Evolutionary conservation across 2,797 vertebrate genomes (phyloP), one percentile per base, ranked within the genome.

Genomic region (Gambelia wislizenii): DNA sequence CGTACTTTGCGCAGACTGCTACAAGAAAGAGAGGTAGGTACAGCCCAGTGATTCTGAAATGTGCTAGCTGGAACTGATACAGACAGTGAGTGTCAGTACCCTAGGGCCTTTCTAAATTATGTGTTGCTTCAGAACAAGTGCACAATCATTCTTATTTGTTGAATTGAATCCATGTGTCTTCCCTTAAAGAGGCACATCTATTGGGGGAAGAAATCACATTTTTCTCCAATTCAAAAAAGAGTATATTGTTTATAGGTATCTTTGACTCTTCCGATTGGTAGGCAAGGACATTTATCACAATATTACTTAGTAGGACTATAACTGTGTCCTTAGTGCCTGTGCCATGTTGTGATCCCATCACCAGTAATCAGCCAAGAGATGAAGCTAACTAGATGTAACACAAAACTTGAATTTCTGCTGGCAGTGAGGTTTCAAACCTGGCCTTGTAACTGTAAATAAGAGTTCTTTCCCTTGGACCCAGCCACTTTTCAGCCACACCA

Each of bases 1-100:
- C 98, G 99, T 56, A 99, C 99, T 0, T 96, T 98, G 93, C 98
- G 99, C 77, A 96, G 99, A 81, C 96, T 99, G 82, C 98, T 99
- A 59, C 98, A 99, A 95, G 99, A 99, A 95, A 97, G 97, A 93
- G 98, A 99, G 98, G 99, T 99, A 87, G 94, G 96, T 0, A 0
- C 56, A 1, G 0, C 12, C 0, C 12, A 61, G 27, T 27, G 14
- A 9, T 81, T 75, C 82, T 64, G 22, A 87, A 85, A 80, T 67
- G 56, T 74, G 64, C 20, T 76, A 59, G 25, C 83, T 79, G 36
- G 13, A 13, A 77, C 52, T 36, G 44, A 52, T 44, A 79, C 67
- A 33, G 33, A 44, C 7, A 39, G 10, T 61, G 4, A 30, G 30
- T 44, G 3, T 5, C 42, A 78, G 47, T 4, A 16, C 42, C 25